phyloP scores from a whole-genome alignment of 2,797 vertebrate genomes.

The Rhincodon typus region DNA sequence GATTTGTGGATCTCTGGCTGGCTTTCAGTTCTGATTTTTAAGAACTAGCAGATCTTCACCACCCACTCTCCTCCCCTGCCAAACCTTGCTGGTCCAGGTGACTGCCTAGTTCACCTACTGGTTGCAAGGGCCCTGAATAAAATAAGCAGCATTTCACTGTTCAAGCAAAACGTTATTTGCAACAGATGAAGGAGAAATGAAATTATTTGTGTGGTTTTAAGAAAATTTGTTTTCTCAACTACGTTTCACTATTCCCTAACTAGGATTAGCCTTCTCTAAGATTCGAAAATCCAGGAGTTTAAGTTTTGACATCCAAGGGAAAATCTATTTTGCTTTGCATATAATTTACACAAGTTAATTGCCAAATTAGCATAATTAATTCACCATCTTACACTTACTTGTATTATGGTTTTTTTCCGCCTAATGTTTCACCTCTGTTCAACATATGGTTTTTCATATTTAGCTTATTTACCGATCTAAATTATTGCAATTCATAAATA shows the following conservation, averaged over 20 bases:
- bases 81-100: too few relatives aligned
- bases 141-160: background rate
- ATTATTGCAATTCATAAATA: background rate
- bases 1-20: too few relatives aligned
- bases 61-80: too few relatives aligned
- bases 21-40: too few relatives aligned
- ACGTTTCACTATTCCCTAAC: background rate
- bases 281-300: background rate
- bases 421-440: background rate
- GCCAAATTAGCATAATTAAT: conserved; percentile 30
- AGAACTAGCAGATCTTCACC: too few relatives aligned
- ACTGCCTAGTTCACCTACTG: too few relatives aligned
- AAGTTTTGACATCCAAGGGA: background rate
- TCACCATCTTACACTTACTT: background rate
- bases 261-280: background rate
- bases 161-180: background rate
- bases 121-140: too few relatives aligned
- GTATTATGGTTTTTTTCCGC: background rate
- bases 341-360: conserved; percentile 17
- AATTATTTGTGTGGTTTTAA: background rate
- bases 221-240: background rate
- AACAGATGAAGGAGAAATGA: background rate
- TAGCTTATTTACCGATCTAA: background rate
- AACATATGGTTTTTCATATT: background rate
- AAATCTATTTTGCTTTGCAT: conserved; percentile 18